Conservation (phyloP, 2,797 vertebrate species). For the Leucoraja ocellata region DNA sequence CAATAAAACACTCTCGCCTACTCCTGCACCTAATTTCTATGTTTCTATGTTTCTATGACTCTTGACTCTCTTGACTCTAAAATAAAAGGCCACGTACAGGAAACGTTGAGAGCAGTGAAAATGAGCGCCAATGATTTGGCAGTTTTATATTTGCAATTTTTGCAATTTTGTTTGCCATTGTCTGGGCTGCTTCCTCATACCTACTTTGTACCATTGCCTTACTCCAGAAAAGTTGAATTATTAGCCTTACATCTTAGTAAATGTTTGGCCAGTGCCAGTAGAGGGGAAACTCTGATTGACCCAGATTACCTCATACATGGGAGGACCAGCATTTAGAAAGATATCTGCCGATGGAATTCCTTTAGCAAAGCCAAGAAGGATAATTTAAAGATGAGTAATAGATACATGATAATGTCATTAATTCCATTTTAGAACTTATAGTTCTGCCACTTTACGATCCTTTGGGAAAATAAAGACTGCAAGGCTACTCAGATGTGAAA, state of each 20-base stretch:
- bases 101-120: not conserved
- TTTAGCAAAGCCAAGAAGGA: not conserved
- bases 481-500: not conserved
- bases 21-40: no score
- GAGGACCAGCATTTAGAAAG: not conserved
- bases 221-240: not conserved
- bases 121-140: not conserved
- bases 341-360: not conserved
- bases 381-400: not conserved
- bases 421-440: not conserved
- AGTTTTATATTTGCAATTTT: not conserved
- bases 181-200: not conserved
- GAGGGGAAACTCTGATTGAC: not conserved
- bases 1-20: no score
- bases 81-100: not conserved
- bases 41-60: no score
- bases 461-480: not conserved
- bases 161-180: not conserved
- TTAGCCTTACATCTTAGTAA: not conserved
- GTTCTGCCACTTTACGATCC: not conserved
- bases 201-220: not conserved
- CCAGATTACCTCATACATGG: not conserved
- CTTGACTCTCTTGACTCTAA: no score
- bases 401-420: not conserved
- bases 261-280: not conserved